A percentile compares a stretch with the other conserved stretches of the same genome.
These are phyloP conservation scores for Choreutis nemorana DNA, from an alignment of 2,888 invertebrate genomes.

Conservation along the genomic window DNA sequence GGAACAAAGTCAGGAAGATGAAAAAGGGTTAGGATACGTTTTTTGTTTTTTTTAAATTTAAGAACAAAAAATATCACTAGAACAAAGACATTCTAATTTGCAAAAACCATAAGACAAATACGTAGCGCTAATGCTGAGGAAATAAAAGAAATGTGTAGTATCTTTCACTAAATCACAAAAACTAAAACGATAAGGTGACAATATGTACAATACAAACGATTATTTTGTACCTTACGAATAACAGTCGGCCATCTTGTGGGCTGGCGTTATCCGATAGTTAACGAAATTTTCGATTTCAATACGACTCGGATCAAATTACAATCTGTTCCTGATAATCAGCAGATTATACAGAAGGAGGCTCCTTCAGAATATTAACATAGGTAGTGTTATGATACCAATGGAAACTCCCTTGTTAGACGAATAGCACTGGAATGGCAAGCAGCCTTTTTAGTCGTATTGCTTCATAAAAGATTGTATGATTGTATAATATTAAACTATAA, in stretches of 20 bases:
- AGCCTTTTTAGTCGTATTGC: constrained; percentile 33
- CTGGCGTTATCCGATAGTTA: constrained; percentile 60
- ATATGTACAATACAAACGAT: constrained; percentile 31
- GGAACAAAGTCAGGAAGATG: constrained; percentile 15
- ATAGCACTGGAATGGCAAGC: constrained; percentile 47
- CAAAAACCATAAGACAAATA: too few species aligned
- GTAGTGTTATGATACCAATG: constrained; percentile 25
- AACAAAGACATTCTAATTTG: too few species aligned
- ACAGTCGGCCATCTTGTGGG: constrained; percentile 66
- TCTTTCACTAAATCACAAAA: too few species aligned
- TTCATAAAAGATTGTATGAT: background rate
- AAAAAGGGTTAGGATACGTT: too few species aligned
- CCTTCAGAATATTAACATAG: constrained; percentile 23
- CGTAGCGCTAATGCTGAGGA: too few species aligned
- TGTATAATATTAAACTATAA: constrained; percentile 12
- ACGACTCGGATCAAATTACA: constrained; percentile 28
- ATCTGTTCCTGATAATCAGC: constrained; percentile 22
- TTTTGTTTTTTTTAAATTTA: constrained; percentile 4
- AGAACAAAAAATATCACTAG: constrained; percentile 16
- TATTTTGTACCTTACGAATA: constrained; percentile 60
- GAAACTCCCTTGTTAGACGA: constrained; percentile 29
- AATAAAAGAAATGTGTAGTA: too few species aligned
- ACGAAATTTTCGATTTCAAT: constrained; percentile 34
- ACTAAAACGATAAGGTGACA: too few species aligned
- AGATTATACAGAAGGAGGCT: constrained; percentile 22